Base-by-base conservation (phyloP, 2,888 invertebrate species). In the Pheosia gnoma region DNA sequence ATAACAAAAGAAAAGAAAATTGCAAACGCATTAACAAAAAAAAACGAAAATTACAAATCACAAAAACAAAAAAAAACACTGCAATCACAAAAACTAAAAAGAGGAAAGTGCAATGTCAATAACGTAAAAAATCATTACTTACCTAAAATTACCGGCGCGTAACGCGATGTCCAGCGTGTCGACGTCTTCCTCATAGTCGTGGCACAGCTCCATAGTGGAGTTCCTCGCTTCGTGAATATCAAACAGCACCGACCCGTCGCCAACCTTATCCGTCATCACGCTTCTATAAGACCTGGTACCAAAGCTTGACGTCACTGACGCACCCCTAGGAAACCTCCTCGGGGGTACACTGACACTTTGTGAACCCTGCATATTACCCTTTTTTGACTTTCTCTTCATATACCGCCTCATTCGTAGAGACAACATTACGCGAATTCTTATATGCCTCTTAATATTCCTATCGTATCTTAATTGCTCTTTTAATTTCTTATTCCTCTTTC, bases 361-460 rank as follows among this genome's bases (percentile, higher is more conserved):
- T 13, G 82, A 72, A 0, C 77, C 62, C 55, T 72, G 78, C 36
- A 84, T 11, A 5, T 80, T 78, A 4, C 85, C 80, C 60, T 87
- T 90, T 64, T 83, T 78, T 61, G 89, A 60, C 59, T 87, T 78
- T 63, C 89, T 79, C 68, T 93, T 95, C 80, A 94, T 91, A 62
- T 94, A 93, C 61, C 93, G 85, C 38, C 95, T 93, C 89, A 96
- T 93, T 64, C 96, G 91, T 66, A 96, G 85, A 10, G 96, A 95
- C 74, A 96, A 87, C 94, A 96, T 95, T 57, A 96, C 95, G 13
- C 96, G 90, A 36, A 96, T 95, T 62, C 95, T 91, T 38, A 96
- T 94, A 78, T 96, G 95, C 38, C 95, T 88, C 59, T 95, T 95
- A 2, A 95, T 94, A 75, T 95, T 94, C 67, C 95, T 94, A 72